Evolutionary conservation across 1,140 invertebrate genomes (phyloP), one percentile per base, ranked within the genome.

Genomic region (Bombus polaris): DNA sequence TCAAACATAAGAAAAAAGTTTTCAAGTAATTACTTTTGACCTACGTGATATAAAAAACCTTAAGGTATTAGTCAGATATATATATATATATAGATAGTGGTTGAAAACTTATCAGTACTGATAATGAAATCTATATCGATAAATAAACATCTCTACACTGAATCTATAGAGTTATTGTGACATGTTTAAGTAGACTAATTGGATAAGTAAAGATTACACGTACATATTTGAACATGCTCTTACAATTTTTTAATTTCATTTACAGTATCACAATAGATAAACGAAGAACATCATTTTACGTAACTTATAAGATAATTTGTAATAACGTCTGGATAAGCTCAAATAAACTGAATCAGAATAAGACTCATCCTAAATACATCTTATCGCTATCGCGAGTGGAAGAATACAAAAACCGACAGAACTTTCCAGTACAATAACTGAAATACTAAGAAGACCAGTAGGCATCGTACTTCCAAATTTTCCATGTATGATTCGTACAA

Each of bases 221-320:
- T 3, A 10, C 28, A 28, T 28, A 28, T 28, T 59, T 28, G 35
- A 37, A 68, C 9, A 68, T 18, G 2, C 1, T 68, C n/a, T 10
- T 37, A 68, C 22, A 68, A 68, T 68, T 37, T 37, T 8, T 22
- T 3, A n/a, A 68, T 37, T 35, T 59, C 28, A 59, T 22, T 35
- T 9, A 1, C 35, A 22, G 3, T 68, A 68, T 68, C 18, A 1
- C 25, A 68, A 37, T 10, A 18, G 66, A 68, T 25, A 68, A 37
- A 68, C 15, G 32, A 68, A 37, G 8, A 68, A 25, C 8, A 35
- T 37, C 28, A 59, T 86, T 88, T 80, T 53, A 32, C n/a, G 8
- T 18, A n/a, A 39, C 32, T 22, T 13, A 3, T 12, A 25, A 68
- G 35, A 68, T 68, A 68, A 68, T 68, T 37, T 6, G n/a, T 15